Evolutionary conservation across 1,140 invertebrate genomes (phyloP).

Genomic region (Archegozetes longisetosus): DNA sequence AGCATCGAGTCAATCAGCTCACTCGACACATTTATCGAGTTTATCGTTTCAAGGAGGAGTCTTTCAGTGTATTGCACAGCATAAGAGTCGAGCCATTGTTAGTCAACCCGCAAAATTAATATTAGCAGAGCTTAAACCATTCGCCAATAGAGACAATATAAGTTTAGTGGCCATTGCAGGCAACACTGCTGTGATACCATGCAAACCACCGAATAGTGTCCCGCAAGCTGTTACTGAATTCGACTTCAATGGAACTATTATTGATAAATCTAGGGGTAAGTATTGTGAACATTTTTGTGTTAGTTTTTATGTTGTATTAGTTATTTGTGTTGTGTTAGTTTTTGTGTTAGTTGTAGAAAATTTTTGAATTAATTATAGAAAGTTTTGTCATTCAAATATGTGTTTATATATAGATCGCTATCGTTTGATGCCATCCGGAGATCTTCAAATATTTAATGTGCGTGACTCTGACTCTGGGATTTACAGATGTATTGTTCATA

Average conservation of each 20-base stretch:
- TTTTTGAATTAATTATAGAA: too few relatives aligned
- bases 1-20: not conserved
- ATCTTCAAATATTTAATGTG: slow-evolving; percentile 23
- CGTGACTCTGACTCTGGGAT: slow-evolving; percentile 20
- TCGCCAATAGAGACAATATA: slow-evolving; percentile 7
- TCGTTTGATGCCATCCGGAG: slow-evolving; percentile 22
- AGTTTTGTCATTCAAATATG: too few relatives aligned
- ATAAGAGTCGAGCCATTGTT: slow-evolving; percentile 16
- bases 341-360: not conserved
- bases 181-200: slow-evolving; percentile 51
- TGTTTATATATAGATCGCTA: slow-evolving; percentile 28
- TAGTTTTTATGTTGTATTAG: too few relatives aligned
- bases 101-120: slow-evolving; percentile 21
- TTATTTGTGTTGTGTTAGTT: too few relatives aligned
- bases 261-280: slow-evolving; percentile 16
- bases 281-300: too few relatives aligned
- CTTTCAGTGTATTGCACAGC: slow-evolving; percentile 20
- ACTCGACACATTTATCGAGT: too few relatives aligned
- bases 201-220: slow-evolving; percentile 47
- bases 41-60: too few relatives aligned
- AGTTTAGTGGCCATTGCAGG: slow-evolving; percentile 35
- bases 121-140: slow-evolving; percentile 19
- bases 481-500: slow-evolving; percentile 23
- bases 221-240: slow-evolving; percentile 37
- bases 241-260: slow-evolving; percentile 14